Evolutionary conservation across 1,140 invertebrate genomes (phyloP), one percentile per base, ranked within the genome.

Genomic region (Pinna nobilis): DNA sequence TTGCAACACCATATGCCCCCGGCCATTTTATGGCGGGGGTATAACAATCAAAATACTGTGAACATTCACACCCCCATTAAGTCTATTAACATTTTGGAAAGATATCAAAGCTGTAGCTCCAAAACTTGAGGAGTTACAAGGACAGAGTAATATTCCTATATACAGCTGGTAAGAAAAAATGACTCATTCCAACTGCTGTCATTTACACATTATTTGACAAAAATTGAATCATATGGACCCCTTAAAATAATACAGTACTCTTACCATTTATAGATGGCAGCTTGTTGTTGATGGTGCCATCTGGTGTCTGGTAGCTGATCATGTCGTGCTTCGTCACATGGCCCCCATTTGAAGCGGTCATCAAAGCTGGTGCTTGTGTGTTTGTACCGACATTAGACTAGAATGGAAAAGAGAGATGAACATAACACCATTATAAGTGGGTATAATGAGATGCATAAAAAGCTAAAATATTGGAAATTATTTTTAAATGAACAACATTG

Each of bases 271-370:
- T 51, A 20, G 82, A 80, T 35, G 85, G 84, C 37, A 85, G 70
- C 64, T 78, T 78, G 77, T 81, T 87, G 74, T 78, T 85, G 15
- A 87, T 83, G 28, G 77, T 74, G 3, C 85, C 85, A 57, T 87
- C 85, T 28, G 85, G 76, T 35, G 74, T 70, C 75, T 87, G 85
- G 76, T 87, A 87, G 59, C 81, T 87, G 41, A 87, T 87, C 85
- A 87, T 87, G 64, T 85, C 80, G 49, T 82, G 80, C 67, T 87
- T 87, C 23, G 82, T 82, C 4, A 86, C 74, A 2, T 63, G 65
- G 28, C 74, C 73, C 13, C 73, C 76, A 4, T 65, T 70, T 63
- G 47, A 51, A 50, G 69, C 64, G 18, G 76, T 55, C 47, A 80
- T 55, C 9, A 71, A 47, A 6, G 69, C 44, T 35, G 69, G 76